Conservation (phyloP, 2,888 invertebrate species). For the Synanthedon tipuliformis region DNA sequence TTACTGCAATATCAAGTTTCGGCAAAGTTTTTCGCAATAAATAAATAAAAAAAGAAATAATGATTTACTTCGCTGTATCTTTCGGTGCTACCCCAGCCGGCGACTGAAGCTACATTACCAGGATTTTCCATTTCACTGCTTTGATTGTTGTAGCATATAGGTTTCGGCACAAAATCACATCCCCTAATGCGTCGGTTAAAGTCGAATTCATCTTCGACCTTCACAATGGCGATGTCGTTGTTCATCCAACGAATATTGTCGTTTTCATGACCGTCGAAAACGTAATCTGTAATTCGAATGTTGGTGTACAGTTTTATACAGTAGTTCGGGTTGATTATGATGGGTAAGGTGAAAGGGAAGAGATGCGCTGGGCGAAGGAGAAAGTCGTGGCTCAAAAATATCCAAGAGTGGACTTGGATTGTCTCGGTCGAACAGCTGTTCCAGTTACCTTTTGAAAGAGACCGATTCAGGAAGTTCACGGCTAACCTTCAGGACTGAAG, state of each 20-base stretch:
- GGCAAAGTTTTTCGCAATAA: not conserved
- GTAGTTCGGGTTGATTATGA: no score
- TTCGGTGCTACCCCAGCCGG: constrained; percentile 36
- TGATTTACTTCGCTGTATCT: constrained; percentile 30
- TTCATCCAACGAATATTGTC: constrained; percentile 48
- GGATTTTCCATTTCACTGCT: constrained; percentile 22
- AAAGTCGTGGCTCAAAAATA: no score
- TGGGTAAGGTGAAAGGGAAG: no score
- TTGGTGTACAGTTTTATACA: no score
- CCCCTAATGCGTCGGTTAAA: constrained; percentile 30
- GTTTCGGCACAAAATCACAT: constrained; percentile 32
- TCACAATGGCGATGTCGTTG: constrained; percentile 43
- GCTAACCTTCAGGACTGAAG: no score
- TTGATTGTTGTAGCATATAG: constrained; percentile 34
- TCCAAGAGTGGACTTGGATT: no score
- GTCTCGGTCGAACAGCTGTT: no score
- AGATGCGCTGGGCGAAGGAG: no score
- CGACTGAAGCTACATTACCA: constrained; percentile 18
- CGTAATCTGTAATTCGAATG: constrained; percentile 23
- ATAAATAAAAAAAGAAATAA: not conserved
- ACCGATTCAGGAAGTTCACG: no score
- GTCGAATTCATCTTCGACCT: constrained; percentile 38
- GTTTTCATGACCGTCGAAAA: constrained; percentile 41
- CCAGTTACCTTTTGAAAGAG: no score
- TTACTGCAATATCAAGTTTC: not conserved